Percentiles rank a stretch among this genome's conserved stretches.
Evolutionary conservation across 1,140 invertebrate species (phyloP).

Genomic region (Tribolium castaneum): DNA sequence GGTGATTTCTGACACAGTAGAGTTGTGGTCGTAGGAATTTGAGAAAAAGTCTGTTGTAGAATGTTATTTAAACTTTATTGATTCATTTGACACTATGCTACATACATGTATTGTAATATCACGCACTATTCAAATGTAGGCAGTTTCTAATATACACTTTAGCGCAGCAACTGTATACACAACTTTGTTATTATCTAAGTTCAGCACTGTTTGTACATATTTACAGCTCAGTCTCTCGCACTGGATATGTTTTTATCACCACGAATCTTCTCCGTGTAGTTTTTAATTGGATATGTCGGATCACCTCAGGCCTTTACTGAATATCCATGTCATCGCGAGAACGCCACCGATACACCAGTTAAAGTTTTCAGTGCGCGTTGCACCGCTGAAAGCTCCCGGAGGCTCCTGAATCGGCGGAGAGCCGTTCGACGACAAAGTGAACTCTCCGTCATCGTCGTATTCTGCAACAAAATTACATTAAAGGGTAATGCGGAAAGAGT

Average conservation of each 20-base stretch:
- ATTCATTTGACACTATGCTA: conserved; percentile 48
- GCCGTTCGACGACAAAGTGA: conserved; percentile 59
- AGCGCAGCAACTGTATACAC: conserved; percentile 50
- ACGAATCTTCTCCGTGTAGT: conserved; percentile 26
- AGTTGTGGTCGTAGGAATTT: neutral
- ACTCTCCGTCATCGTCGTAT: conserved; percentile 60
- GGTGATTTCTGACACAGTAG: neutral
- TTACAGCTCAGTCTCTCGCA: conserved; percentile 51
- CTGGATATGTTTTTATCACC: conserved; percentile 52
- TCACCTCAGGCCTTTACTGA: conserved; percentile 47
- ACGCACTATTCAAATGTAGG: conserved; percentile 47
- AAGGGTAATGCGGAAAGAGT: conserved; percentile 33
- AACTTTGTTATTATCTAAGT: conserved; percentile 42
- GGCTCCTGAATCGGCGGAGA: conserved; percentile 59
- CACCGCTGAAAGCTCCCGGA: conserved; percentile 57
- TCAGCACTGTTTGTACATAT: conserved; percentile 48
- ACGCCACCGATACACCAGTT: conserved; percentile 5
- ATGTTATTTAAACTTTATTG: conserved; percentile 50
- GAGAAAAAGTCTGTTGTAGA: neutral
- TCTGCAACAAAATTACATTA: conserved; percentile 53
- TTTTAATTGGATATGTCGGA: conserved; percentile 43
- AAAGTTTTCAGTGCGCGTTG: conserved; percentile 33
- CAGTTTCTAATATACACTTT: conserved; percentile 48
- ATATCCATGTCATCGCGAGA: conserved; percentile 36
- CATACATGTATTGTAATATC: conserved; percentile 47